Evolutionary conservation across 1,140 invertebrate genomes (phyloP), one percentile per base, ranked within the genome.

Genomic region (Calliopsis andreniformis): DNA sequence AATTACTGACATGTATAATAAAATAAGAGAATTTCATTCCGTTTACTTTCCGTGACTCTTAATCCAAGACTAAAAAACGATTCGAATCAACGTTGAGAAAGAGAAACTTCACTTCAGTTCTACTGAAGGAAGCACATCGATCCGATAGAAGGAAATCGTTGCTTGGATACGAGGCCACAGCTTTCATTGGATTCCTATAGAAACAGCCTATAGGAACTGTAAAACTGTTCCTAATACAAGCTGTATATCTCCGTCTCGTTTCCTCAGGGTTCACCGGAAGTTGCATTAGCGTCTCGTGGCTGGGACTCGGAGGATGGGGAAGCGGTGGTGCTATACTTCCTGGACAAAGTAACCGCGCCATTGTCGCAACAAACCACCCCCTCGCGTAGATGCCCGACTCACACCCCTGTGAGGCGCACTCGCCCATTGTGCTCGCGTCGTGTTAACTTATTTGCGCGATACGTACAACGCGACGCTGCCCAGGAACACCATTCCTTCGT

Each of bases 291-390:
- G 84, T 81, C 70, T 76, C 75, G 73, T 72, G 76, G 78, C 81
- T 68, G 67, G 51, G 70, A 76, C 43, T 51, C 53, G 76, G 71
- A 55, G 80, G 80, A 63, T 28, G 79, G 56, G 64, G 64, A 47
- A 70, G 23, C 76, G 66, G 55, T 30, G 69, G 72, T 67, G 76
- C 69, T 78, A 61, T 76, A 67, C 84, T 86, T 86, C 84, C 84
- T 86, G 84, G 84, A 86, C 84, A 86, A 86, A 86, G 84, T 86
- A 86, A 86, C 81, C 84, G 68, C 80, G 67, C 81, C 63, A 86
- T 86, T 86, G 84, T 86, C 84, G 80, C 80, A 73, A 86, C 84
- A 85, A 86, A 70, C 76, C 81, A 71, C 56, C 67, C 82, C 49
- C 20, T 51, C 35, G 6, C 56, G 53, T 28, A 35, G 16, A 23